A percentile compares a stretch with the other conserved stretches of the same genome.
phyloP scores from a whole-genome alignment of 1,140 invertebrate genomes.

The Brachystomella parvula region DNA sequence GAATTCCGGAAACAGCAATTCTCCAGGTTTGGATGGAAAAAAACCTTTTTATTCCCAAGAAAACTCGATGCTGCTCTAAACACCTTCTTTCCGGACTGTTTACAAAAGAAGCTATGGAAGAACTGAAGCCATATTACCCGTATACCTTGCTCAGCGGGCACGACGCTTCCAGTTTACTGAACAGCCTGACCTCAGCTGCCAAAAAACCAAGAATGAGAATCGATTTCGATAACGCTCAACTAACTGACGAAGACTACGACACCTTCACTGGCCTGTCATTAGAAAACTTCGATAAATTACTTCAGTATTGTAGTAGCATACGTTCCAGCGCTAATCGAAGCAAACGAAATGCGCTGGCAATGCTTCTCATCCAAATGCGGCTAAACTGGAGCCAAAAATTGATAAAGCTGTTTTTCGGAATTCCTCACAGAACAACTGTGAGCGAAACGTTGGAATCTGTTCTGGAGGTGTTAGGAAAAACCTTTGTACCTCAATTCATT shows the following conservation, averaged over 20 bases:
- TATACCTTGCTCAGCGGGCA: background rate
- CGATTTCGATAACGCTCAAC: background rate
- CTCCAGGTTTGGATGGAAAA: background rate
- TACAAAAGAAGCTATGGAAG: background rate
- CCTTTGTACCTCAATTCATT: conserved; percentile 8
- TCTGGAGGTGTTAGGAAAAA: background rate
- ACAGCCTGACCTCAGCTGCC: background rate
- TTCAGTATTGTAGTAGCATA: background rate
- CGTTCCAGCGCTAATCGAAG: background rate
- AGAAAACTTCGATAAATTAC: background rate
- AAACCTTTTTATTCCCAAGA: background rate
- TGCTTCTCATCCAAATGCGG: conserved; percentile 8
- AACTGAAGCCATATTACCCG: background rate
- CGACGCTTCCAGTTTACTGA: background rate
- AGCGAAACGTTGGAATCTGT: background rate
- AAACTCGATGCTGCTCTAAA: background rate
- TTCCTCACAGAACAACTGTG: background rate
- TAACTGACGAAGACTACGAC: background rate
- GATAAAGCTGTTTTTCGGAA: background rate
- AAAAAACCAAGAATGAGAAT: background rate
- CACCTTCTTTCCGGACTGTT: background rate
- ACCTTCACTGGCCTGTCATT: background rate
- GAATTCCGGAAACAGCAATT: background rate
- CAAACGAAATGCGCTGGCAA: background rate
- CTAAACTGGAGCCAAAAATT: background rate